phyloP scores from a whole-genome alignment of 2,113 vertebrate species.

The Myocastor coypus region DNA sequence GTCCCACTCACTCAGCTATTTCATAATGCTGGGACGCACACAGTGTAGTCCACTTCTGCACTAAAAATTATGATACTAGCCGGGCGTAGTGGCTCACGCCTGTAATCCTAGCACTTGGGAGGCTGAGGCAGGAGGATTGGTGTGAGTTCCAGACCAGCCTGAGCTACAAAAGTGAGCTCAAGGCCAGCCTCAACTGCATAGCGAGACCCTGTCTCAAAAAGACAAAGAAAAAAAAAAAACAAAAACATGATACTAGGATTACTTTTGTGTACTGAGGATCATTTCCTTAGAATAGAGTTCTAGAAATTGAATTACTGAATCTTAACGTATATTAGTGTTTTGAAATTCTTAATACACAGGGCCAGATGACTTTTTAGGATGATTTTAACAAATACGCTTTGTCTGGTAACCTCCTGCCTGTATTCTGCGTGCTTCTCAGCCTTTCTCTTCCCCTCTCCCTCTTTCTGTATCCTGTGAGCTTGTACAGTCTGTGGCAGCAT shows the following conservation, averaged over 20 bases:
- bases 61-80: too few species aligned
- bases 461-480: neutral
- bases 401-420: neutral
- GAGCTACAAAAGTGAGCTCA: too few species aligned
- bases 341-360: neutral
- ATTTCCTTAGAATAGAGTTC: conserved; percentile 45
- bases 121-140: too few species aligned
- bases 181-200: too few species aligned
- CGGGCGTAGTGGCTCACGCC: too few species aligned
- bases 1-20: neutral
- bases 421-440: neutral
- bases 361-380: conserved; percentile 47
- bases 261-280: neutral
- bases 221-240: too few species aligned
- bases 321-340: conserved; percentile 30
- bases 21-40: neutral
- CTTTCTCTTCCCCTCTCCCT: neutral
- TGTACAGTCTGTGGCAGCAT: neutral
- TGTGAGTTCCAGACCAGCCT: too few species aligned
- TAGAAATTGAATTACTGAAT: conserved; percentile 56
- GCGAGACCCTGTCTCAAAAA: too few species aligned
- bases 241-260: neutral
- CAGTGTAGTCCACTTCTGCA: neutral
- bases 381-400: neutral
- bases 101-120: too few species aligned